A percentile compares a stretch with the other conserved stretches of the same genome.
These are phyloP conservation scores for Setophaga kirtlandii DNA, from an alignment of 2,113 vertebrate species.

Conservation along the genomic window DNA sequence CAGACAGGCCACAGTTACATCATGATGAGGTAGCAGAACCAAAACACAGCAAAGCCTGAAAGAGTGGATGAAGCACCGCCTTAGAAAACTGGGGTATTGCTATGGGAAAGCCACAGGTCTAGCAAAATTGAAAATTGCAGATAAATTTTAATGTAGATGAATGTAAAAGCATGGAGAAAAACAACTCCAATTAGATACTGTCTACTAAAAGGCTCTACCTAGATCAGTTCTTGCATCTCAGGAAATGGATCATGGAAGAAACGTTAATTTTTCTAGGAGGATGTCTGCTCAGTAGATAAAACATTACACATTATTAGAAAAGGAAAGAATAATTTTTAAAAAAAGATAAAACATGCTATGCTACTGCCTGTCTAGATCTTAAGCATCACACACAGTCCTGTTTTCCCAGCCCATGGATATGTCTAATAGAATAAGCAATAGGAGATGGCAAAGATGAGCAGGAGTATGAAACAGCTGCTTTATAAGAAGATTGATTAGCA, in stretches of 20 bases:
- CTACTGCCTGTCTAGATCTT: background rate
- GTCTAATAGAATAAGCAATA: background rate
- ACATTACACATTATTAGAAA: background rate
- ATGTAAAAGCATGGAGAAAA: background rate
- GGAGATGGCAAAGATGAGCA: background rate
- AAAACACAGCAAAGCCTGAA: background rate
- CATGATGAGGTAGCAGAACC: background rate
- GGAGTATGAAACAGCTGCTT: background rate
- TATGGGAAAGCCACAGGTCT: background rate
- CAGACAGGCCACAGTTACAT: background rate
- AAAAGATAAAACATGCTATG: background rate
- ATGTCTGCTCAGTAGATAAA: background rate
- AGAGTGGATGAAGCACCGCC: background rate
- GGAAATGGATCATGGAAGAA: background rate
- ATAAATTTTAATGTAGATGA: background rate
- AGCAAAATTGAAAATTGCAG: background rate
- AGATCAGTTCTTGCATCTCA: background rate
- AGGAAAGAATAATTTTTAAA: background rate
- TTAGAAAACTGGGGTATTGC: background rate
- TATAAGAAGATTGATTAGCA: background rate
- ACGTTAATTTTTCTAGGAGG: background rate
- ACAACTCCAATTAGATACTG: background rate
- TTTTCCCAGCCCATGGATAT: background rate
- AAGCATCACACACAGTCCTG: rapidly evolving
- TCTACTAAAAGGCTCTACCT: background rate